Conservation (phyloP, 1,140 invertebrate genomes). For the Oscheius sp. region DNA sequence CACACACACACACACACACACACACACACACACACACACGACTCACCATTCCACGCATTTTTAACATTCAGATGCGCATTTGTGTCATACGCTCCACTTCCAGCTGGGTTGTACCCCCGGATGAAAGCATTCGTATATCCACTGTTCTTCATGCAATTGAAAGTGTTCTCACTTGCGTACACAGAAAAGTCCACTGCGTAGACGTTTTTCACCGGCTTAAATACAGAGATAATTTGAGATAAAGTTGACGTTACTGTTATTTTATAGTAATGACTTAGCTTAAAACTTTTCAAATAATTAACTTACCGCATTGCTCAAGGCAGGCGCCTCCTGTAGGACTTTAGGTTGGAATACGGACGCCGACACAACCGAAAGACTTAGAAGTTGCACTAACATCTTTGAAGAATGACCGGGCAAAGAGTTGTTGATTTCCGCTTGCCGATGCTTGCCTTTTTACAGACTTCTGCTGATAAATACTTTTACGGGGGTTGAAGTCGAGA, state of each 20-base stretch:
- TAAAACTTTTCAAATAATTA: too few species aligned
- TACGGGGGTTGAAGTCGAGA: too few species aligned
- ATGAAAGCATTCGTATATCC: background rate
- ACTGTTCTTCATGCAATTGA: background rate
- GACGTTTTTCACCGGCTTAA: too few species aligned
- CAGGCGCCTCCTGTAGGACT: background rate
- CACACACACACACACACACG: background rate
- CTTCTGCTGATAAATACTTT: too few species aligned
- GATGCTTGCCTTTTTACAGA: too few species aligned
- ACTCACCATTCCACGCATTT: conserved; percentile 16
- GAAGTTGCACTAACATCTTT: background rate
- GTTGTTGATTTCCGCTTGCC: too few species aligned
- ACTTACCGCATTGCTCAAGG: background rate
- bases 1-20: too few species aligned
- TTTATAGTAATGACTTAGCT: too few species aligned
- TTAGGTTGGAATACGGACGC: background rate
- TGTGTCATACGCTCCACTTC: conserved; percentile 6
- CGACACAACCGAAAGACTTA: background rate
- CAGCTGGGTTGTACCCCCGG: conserved; percentile 11
- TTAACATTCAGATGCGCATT: conserved; percentile 17
- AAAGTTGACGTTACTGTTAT: too few species aligned
- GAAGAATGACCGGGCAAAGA: too few species aligned
- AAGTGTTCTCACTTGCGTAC: background rate
- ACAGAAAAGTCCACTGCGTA: background rate
- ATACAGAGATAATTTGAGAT: too few species aligned